phyloP scores from a whole-genome alignment of 2,797 vertebrate genomes.

The Denticeps clupeoides region DNA sequence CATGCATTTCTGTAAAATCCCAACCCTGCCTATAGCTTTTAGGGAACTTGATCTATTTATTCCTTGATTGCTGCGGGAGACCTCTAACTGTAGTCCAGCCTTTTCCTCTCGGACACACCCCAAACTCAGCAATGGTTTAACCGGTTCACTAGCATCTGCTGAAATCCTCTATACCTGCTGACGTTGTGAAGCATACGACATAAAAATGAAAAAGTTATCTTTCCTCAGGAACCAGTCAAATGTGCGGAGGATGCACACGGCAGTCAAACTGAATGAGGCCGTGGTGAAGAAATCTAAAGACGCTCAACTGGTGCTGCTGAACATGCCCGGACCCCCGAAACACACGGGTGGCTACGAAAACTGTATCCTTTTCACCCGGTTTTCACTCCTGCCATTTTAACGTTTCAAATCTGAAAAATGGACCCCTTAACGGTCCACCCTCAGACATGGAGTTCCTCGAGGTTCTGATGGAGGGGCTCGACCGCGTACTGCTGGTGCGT shows the following conservation, averaged over 20 bases:
- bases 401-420: too few relatives aligned
- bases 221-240: constrained; percentile 80
- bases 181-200: too few relatives aligned
- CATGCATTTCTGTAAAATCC: too few relatives aligned
- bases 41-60: too few relatives aligned
- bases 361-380: constrained; percentile 76
- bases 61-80: too few relatives aligned
- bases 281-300: constrained; percentile 75
- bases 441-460: constrained; percentile 96
- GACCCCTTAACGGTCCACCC: constrained; percentile 56
- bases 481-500: constrained; percentile 79
- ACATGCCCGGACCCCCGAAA: constrained; percentile 92
- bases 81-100: too few relatives aligned
- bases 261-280: constrained; percentile 70
- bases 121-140: too few relatives aligned
- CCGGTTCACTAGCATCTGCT: too few relatives aligned
- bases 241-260: constrained; percentile 76
- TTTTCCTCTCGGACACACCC: too few relatives aligned
- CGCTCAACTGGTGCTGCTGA: constrained; percentile 82
- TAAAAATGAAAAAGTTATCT: background rate
- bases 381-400: too few relatives aligned
- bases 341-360: constrained; percentile 87
- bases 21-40: too few relatives aligned
- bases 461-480: constrained; percentile 82
- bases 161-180: too few relatives aligned